Evolutionary conservation across 2,888 invertebrate genomes (phyloP).

Genomic region (Phengaris alcon): DNA sequence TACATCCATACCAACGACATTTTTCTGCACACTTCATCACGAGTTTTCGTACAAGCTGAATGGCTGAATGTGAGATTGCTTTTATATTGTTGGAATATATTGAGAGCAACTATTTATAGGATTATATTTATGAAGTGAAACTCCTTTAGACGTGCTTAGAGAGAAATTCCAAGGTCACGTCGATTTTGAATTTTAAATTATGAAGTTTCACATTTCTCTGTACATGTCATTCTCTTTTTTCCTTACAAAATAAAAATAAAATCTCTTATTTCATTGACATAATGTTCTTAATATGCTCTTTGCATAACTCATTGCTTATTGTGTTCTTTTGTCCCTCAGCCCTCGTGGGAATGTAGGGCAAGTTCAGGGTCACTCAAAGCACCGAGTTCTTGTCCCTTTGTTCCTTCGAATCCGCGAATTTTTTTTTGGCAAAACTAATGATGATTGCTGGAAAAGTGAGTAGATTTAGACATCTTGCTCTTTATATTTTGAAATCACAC

Average conservation of each 20-base stretch:
- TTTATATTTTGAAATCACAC: too few species aligned
- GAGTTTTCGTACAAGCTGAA: too few species aligned
- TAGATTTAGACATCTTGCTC: neutral
- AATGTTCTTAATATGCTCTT: slow-evolving; percentile 25
- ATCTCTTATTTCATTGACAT: neutral
- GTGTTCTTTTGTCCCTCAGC: slow-evolving; percentile 51
- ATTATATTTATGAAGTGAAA: too few species aligned
- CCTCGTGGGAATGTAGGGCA: slow-evolving; percentile 73
- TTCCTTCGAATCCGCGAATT: slow-evolving; percentile 27
- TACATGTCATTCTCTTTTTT: neutral
- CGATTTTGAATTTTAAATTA: too few species aligned
- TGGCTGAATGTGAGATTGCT: too few species aligned
- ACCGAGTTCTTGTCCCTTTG: slow-evolving; percentile 39
- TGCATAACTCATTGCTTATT: slow-evolving; percentile 43
- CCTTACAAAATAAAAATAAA: neutral
- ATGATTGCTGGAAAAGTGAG: neutral
- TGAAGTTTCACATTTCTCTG: too few species aligned
- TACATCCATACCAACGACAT: too few species aligned
- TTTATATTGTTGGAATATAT: too few species aligned
- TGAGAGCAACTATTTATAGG: too few species aligned
- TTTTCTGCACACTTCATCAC: too few species aligned
- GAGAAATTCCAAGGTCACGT: too few species aligned
- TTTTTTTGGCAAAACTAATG: neutral
- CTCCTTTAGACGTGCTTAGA: too few species aligned
- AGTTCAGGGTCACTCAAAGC: slow-evolving; percentile 62